Conservation (phyloP, 2,797 vertebrate genomes). For the Sebastes nivosus region DNA sequence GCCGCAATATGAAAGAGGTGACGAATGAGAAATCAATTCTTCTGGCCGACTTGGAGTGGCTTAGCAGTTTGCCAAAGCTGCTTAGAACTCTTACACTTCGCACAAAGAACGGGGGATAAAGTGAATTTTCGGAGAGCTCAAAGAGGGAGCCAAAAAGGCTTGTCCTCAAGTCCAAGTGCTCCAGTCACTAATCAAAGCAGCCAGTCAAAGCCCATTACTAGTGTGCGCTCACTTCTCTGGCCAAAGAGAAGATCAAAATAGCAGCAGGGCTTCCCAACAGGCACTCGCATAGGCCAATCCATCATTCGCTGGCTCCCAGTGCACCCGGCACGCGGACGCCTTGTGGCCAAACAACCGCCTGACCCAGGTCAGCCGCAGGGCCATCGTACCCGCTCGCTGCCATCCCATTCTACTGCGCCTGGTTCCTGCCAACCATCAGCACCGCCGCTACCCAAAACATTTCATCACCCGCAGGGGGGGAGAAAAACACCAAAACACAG, state of each 20-base stretch:
- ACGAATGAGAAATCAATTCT: constrained; percentile 58
- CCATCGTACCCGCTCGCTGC: constrained; percentile 68
- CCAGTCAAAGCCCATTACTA: constrained; percentile 76
- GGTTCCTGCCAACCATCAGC: constrained; percentile 69
- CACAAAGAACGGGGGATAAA: constrained; percentile 59
- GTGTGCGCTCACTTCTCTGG: constrained; percentile 74
- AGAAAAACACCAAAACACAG: constrained; percentile 74
- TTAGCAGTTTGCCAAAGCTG: constrained; percentile 70
- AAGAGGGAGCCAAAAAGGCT: constrained; percentile 60
- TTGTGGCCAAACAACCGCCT: constrained; percentile 81
- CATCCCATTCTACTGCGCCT: constrained; percentile 68
- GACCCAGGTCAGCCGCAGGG: constrained; percentile 80
- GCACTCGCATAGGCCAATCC: constrained; percentile 78
- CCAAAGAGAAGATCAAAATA: constrained; percentile 80
- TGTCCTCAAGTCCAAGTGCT: constrained; percentile 67
- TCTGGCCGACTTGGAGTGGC: constrained; percentile 51
- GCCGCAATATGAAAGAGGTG: constrained; percentile 57
- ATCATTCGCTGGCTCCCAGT: constrained; percentile 76
- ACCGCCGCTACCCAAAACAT: constrained; percentile 73
- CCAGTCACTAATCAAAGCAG: constrained; percentile 78
- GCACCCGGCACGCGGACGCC: constrained; percentile 80
- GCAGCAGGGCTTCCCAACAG: constrained; percentile 78
- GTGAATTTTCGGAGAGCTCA: constrained; percentile 62
- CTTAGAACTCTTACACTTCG: constrained; percentile 64
- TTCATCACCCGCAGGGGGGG: constrained; percentile 73